phyloP scores from a whole-genome alignment of 1,140 invertebrate species.

The Drosophila pruinosa region DNA sequence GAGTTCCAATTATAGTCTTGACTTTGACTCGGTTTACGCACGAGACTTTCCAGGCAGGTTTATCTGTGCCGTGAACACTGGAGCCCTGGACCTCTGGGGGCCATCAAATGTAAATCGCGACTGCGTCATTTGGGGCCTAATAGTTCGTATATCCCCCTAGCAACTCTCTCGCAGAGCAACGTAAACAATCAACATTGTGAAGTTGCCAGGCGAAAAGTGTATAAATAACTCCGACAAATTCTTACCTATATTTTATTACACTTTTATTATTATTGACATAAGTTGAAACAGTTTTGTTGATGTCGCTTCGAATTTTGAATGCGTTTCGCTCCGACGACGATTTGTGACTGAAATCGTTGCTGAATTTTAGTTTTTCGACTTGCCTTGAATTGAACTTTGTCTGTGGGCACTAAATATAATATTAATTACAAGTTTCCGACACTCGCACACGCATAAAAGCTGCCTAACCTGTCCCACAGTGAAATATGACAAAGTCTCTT shows the following conservation, averaged over 20 bases:
- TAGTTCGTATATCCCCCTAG: constrained; percentile 15
- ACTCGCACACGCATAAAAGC: constrained; percentile 6
- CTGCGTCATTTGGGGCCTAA: constrained; percentile 19
- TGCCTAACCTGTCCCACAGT: not conserved
- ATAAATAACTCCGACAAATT: not conserved
- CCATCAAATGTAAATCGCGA: constrained; percentile 19
- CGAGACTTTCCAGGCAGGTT: constrained; percentile 24
- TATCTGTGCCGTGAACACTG: not conserved
- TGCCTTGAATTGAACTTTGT: constrained; percentile 36
- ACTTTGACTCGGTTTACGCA: constrained; percentile 64
- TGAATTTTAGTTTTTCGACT: not conserved
- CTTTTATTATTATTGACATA: not conserved
- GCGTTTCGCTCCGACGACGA: constrained; percentile 34
- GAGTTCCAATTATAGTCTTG: constrained; percentile 33
- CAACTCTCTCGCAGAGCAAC: constrained; percentile 30
- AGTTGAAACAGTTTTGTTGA: not conserved
- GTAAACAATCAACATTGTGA: constrained; percentile 48
- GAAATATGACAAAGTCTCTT: constrained; percentile 15
- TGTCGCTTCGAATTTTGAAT: not conserved
- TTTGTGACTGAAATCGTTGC: constrained; percentile 25
- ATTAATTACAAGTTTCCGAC: constrained; percentile 40
- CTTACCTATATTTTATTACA: not conserved
- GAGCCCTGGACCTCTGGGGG: not conserved
- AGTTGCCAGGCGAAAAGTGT: constrained; percentile 67
- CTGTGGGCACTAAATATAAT: constrained; percentile 24